phyloP scores from a whole-genome alignment of 2,888 invertebrate genomes.

The Hypomecis atomaria region DNA sequence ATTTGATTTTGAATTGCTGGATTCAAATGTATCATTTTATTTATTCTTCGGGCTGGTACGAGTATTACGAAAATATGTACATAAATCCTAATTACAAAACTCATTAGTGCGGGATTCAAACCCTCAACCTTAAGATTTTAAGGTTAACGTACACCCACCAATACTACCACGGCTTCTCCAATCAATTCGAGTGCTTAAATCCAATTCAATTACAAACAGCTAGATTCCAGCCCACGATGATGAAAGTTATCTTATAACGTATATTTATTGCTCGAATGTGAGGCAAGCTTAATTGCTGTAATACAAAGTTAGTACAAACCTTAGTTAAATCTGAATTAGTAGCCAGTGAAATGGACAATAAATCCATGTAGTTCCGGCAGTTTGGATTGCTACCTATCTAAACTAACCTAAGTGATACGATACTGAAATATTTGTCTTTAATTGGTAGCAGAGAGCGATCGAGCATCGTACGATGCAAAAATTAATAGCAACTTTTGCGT shows the following conservation, averaged over 20 bases:
- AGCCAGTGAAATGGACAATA: conserved; percentile 20
- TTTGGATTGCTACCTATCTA: not conserved
- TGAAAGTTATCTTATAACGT: conserved; percentile 42
- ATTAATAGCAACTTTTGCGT: no score
- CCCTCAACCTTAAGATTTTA: no score
- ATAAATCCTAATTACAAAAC: no score
- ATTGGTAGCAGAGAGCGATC: no score
- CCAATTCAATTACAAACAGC: conserved; percentile 9
- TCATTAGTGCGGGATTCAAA: no score
- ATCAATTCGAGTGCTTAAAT: not conserved
- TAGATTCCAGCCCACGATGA: conserved; percentile 37
- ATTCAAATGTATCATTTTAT: no score
- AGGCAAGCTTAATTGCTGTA: conserved; percentile 36
- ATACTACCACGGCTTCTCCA: not conserved
- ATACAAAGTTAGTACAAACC: conserved; percentile 32
- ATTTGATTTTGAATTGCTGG: no score
- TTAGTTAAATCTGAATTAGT: conserved; percentile 25
- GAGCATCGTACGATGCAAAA: no score
- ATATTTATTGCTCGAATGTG: conserved; percentile 42
- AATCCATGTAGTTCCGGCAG: conserved; percentile 23
- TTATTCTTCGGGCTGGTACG: no score
- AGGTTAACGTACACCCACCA: no score
- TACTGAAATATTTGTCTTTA: not conserved
- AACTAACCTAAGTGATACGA: conserved; percentile 3
- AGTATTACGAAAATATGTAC: no score